Base-by-base conservation (phyloP, 64 coral and sea anemone genomes). In the Pocillopora verrucosa region DNA sequence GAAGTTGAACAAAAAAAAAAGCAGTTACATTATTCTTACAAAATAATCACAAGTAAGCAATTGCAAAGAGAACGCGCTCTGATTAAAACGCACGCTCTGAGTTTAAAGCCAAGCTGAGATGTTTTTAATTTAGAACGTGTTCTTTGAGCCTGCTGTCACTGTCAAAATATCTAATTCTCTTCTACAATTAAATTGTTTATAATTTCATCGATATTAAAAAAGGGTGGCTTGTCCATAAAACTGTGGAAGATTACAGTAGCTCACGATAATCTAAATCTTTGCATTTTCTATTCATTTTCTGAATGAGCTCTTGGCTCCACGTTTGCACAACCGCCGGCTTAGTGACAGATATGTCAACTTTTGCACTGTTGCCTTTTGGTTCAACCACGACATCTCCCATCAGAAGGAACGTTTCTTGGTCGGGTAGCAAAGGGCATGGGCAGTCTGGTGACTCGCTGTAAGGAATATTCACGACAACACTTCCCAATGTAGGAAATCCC, bases 341-440 rank as follows among this genome's bases (percentile, higher is more conserved):
- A n/a, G 30, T 51, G 5, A 92, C 60, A 36, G 51, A 74, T 20
- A 95, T 35, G 16, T 9, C 90, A 90, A 73, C 51, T 80, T 59
- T 84, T 86, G 7, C 45, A 51, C 51, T 59, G 4, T 7, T 25
- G 10, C 16, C 45, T 58, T 13, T 79, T 65, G 73, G 16, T 16
- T 88, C 77, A 64, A 69, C 59, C n/a, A 61, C 41, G 16, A 82
- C 62, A 25, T 60, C 3, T 13, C 94, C 94, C 77, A 95, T 58
- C 45, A 95, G 70, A 60, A 95, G 11, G 57, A 95, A 92, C 16
- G n/a, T 86, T 69, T 83, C 58, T 16, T 10, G 57, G 30, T 30
- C 30, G 26, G 86, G 86, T 2, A 95, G 62, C 13, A 60, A 36
- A 36, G 89, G 74, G 17, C 94, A 95, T 56, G 86, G 36, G 59